Conservation (phyloP, 2,797 vertebrate genomes). For the Odontamblyopus lacepedii region DNA sequence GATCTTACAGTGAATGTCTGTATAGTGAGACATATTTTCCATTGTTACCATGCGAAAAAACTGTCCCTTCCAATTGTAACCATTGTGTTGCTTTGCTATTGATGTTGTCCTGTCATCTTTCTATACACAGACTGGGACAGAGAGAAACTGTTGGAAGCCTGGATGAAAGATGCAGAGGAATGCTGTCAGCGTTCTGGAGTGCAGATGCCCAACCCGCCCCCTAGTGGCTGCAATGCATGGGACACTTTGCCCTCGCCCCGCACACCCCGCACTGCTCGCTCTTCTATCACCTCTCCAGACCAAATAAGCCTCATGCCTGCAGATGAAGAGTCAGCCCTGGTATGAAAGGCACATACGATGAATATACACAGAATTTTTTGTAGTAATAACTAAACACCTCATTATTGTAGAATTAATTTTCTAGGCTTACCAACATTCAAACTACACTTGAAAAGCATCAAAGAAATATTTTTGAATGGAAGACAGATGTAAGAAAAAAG, state of each 20-base stretch:
- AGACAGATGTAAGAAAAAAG: neutral
- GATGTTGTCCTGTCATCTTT: constrained; percentile 4
- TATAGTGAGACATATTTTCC: neutral
- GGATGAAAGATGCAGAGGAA: constrained; percentile 94
- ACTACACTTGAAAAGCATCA: neutral
- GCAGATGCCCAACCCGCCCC: constrained; percentile 95
- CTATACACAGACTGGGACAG: constrained; percentile 91
- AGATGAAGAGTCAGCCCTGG: constrained; percentile 87
- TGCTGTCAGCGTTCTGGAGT: constrained; percentile 98
- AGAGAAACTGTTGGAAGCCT: constrained; percentile 96
- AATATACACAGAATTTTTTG: neutral
- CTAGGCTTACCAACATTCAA: neutral
- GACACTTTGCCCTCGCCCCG: constrained; percentile 94
- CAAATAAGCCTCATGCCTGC: constrained; percentile 91
- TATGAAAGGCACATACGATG: constrained; percentile 59
- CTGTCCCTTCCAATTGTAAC: neutral
- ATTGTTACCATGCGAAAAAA: neutral
- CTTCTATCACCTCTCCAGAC: constrained; percentile 92
- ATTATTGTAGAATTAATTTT: neutral
- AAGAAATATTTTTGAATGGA: neutral
- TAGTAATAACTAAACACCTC: neutral
- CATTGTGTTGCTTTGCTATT: neutral
- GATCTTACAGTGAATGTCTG: neutral
- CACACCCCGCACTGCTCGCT: constrained; percentile 91
- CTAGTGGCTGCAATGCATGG: constrained; percentile 95